Conservation (phyloP, 1,140 invertebrate species). For the Metopolophium dirhodum region DNA sequence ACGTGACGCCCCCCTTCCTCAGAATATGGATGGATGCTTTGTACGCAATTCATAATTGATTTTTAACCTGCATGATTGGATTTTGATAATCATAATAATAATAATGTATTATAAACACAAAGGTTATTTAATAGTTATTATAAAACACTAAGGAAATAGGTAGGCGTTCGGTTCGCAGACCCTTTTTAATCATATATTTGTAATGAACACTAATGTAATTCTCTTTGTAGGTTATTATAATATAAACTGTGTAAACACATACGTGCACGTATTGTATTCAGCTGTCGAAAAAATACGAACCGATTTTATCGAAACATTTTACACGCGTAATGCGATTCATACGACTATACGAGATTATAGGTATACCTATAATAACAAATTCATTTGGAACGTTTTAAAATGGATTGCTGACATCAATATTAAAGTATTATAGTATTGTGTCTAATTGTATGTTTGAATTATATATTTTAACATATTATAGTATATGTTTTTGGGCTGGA, state of each 20-base stretch:
- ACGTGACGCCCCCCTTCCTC: background rate
- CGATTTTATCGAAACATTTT: background rate
- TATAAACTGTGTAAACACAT: background rate
- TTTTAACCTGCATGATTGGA: background rate
- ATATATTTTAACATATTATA: no score
- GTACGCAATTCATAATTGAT: background rate
- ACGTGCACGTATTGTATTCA: background rate
- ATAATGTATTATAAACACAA: background rate
- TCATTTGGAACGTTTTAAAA: background rate
- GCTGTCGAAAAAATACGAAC: background rate
- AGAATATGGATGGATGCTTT: background rate
- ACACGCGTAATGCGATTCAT: background rate
- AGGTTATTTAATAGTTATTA: no score
- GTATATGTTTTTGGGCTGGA: no score
- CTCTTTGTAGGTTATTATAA: background rate
- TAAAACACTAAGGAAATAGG: background rate
- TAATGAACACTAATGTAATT: slow-evolving; percentile 20
- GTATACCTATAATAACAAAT: background rate
- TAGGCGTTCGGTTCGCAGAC: background rate
- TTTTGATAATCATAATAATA: background rate
- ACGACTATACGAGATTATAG: no score
- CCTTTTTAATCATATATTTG: background rate
- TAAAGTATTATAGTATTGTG: no score
- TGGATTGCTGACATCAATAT: background rate
- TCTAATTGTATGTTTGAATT: no score